phyloP scores from a whole-genome alignment of 1,140 invertebrate genomes.

The Heliothis virescens region DNA sequence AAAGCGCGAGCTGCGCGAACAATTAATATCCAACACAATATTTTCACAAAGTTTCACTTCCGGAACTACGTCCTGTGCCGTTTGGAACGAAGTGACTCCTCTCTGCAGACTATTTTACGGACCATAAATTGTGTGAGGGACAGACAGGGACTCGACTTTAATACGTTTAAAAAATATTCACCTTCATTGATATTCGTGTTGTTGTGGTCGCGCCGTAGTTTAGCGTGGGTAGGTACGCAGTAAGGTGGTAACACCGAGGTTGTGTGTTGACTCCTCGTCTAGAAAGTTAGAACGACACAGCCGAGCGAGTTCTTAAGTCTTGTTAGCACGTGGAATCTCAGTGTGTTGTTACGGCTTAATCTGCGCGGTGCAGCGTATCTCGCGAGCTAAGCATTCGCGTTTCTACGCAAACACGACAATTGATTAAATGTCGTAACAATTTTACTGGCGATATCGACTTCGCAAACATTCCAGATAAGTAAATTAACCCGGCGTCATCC shows the following conservation, averaged over 20 bases:
- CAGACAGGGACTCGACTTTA: constrained; percentile 56
- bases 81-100: constrained; percentile 70
- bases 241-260: not conserved
- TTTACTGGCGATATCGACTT: constrained; percentile 2
- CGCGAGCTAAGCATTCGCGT: constrained; percentile 22
- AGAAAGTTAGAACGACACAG: constrained; percentile 63
- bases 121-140: constrained; percentile 64
- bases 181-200: constrained; percentile 51
- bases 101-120: constrained; percentile 72
- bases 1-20: constrained; percentile 60
- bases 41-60: constrained; percentile 75
- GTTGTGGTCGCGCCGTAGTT: constrained; percentile 34
- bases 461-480: constrained; percentile 43
- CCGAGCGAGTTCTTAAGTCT: constrained; percentile 55
- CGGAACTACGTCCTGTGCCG: constrained; percentile 62
- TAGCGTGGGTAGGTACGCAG: not conserved
- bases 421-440: constrained; percentile 40
- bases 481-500: constrained; percentile 30
- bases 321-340: constrained; percentile 55
- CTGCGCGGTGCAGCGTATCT: constrained; percentile 39
- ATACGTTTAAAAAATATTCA: constrained; percentile 56
- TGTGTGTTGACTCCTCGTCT: constrained; percentile 63
- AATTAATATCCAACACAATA: constrained; percentile 77
- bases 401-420: constrained; percentile 41
- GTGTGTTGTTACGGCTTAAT: constrained; percentile 62